Evolutionary conservation across 2,888 invertebrate species (phyloP).

Genomic region (Acrobeloides nanus): DNA sequence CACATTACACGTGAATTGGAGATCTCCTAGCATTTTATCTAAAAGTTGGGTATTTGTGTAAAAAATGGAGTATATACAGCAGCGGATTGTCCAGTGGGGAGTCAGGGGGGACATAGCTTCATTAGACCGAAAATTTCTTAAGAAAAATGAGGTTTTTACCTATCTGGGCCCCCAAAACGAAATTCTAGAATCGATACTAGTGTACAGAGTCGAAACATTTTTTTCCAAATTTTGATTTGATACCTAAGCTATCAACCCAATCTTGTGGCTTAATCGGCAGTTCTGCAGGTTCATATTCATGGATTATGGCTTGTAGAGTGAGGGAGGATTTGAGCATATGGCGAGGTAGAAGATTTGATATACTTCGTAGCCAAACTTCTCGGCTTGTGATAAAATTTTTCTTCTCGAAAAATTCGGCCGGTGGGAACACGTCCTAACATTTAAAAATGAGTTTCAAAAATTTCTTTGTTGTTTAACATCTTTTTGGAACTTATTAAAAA

Average conservation of each 20-base stretch:
- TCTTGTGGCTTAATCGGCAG: constrained; percentile 30
- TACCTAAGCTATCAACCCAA: constrained; percentile 42
- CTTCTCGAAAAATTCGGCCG: constrained; percentile 48
- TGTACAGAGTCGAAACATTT: too few species aligned
- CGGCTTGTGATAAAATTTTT: constrained; percentile 46
- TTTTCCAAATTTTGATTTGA: too few species aligned
- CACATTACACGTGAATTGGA: constrained; percentile 67
- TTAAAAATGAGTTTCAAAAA: background rate
- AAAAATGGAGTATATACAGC: too few species aligned
- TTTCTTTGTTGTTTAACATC: background rate
- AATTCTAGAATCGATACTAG: too few species aligned
- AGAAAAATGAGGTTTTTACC: too few species aligned
- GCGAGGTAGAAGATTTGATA: constrained; percentile 43
- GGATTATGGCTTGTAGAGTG: constrained; percentile 72
- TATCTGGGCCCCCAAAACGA: too few species aligned
- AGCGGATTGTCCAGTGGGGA: too few species aligned
- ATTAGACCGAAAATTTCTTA: too few species aligned
- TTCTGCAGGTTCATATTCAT: constrained; percentile 53
- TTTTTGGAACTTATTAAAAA: too few species aligned
- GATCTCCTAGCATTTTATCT: constrained; percentile 59
- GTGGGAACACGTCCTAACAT: constrained; percentile 72
- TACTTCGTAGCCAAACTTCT: constrained; percentile 42
- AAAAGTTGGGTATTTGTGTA: too few species aligned
- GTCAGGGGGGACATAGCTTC: too few species aligned
- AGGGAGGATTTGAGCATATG: constrained; percentile 59